phyloP scores from a whole-genome alignment of 2,113 vertebrate genomes.

The Gambusia affinis region DNA sequence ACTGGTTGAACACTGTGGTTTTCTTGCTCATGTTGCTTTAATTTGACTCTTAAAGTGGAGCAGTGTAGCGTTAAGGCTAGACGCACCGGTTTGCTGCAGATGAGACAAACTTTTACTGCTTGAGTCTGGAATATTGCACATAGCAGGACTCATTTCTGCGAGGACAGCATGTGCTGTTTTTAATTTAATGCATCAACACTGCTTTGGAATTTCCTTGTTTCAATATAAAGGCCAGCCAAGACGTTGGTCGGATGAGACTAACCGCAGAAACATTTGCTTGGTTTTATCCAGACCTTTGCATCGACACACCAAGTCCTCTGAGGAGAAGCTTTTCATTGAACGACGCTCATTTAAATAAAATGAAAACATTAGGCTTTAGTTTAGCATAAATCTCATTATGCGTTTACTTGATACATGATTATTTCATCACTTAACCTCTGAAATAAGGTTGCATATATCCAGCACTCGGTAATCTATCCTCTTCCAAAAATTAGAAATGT shows the following conservation, averaged over 20 bases:
- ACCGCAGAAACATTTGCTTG: neutral
- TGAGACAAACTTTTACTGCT: neutral
- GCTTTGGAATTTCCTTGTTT: neutral
- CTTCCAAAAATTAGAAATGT: neutral
- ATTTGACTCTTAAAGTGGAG: neutral
- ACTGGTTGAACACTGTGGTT: neutral
- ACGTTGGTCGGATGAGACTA: neutral
- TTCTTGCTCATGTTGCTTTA: neutral
- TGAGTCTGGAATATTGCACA: neutral
- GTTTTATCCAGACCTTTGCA: too few species aligned
- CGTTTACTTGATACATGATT: neutral
- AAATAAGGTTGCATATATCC: neutral
- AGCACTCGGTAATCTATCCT: neutral
- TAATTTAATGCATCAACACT: neutral
- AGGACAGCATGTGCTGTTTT: neutral
- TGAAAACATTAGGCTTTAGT: neutral
- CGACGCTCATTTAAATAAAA: neutral
- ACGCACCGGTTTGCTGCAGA: neutral
- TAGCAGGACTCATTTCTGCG: slow-evolving; percentile 1
- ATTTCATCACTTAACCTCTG: neutral
- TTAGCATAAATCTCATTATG: neutral
- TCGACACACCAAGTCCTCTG: neutral
- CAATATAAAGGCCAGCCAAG: neutral
- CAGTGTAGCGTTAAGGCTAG: neutral
- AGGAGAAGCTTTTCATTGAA: neutral